Conservation (phyloP, 1,140 invertebrate genomes). For the Drosophila sucinea region DNA sequence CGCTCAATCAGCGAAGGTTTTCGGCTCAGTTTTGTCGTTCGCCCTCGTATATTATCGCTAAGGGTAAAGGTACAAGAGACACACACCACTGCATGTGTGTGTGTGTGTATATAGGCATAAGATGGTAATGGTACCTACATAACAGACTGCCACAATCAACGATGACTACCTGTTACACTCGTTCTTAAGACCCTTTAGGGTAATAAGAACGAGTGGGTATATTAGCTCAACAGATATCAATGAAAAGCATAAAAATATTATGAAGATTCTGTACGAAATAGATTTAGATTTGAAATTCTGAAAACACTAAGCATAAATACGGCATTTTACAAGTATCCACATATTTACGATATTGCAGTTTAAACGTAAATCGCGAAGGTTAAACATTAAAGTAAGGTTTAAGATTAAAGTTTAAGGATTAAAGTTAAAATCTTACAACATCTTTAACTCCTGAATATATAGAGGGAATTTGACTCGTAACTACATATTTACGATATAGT, state of each 20-base stretch:
- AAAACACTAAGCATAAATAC: too few species aligned
- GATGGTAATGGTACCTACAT: slow-evolving; percentile 10
- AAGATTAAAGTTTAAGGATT: too few species aligned
- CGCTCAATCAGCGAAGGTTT: slow-evolving; percentile 49
- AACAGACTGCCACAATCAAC: slow-evolving; percentile 5
- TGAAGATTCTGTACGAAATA: not conserved
- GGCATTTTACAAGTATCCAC: too few species aligned
- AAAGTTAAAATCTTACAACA: too few species aligned
- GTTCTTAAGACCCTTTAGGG: slow-evolving; percentile 17
- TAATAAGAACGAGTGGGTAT: not conserved
- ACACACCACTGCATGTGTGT: slow-evolving; percentile 5
- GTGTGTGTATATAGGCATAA: slow-evolving; percentile 15
- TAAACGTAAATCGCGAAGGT: too few species aligned
- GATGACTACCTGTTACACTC: slow-evolving; percentile 70
- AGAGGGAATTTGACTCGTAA: too few species aligned
- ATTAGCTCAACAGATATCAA: not conserved
- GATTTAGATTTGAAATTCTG: too few species aligned
- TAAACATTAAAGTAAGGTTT: too few species aligned
- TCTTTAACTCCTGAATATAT: too few species aligned
- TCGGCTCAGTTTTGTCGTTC: not conserved
- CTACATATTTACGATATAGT: not conserved
- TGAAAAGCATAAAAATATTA: too few species aligned
- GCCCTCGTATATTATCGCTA: slow-evolving; percentile 39
- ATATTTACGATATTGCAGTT: too few species aligned
- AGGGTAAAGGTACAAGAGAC: slow-evolving; percentile 2